Evolutionary conservation across 2,888 invertebrate species (phyloP).

Genomic region (Meiosimyza decipiens): DNA sequence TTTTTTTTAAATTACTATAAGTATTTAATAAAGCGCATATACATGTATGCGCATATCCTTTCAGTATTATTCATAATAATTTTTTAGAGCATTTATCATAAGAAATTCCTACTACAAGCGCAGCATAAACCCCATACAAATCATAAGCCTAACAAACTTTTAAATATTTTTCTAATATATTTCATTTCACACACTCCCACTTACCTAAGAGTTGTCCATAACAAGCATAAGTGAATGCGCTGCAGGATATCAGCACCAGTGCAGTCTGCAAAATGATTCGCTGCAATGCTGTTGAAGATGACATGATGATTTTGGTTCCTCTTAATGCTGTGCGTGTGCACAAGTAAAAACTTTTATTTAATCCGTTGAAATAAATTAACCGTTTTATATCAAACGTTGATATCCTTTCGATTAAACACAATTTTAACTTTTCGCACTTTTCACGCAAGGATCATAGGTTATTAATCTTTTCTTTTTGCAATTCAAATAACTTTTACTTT

Average conservation of each 20-base stretch:
- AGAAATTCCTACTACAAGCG: too few relatives aligned
- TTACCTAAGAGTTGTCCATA: slow-evolving; percentile 62
- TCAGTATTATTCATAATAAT: too few relatives aligned
- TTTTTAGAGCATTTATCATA: too few relatives aligned
- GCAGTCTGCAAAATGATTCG: slow-evolving; percentile 48
- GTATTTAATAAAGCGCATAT: too few relatives aligned
- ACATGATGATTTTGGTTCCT: slow-evolving; percentile 31
- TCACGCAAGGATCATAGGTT: neutral
- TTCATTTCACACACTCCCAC: slow-evolving; percentile 40
- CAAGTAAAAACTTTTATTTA: slow-evolving; percentile 1
- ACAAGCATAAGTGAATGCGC: slow-evolving; percentile 57
- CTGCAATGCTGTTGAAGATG: slow-evolving; percentile 44
- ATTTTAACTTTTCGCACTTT: slow-evolving; percentile 32
- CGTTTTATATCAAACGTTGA: slow-evolving; percentile 9
- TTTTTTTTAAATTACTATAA: too few relatives aligned
- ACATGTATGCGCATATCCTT: too few relatives aligned
- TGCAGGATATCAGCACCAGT: slow-evolving; percentile 54
- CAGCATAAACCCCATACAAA: neutral
- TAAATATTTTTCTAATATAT: neutral
- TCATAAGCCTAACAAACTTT: neutral
- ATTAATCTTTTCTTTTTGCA: neutral
- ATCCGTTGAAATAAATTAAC: too few relatives aligned
- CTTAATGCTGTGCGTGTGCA: slow-evolving; percentile 19
- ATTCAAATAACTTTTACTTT: slow-evolving; percentile 26
- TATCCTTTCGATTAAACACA: slow-evolving; percentile 41